A percentile compares a stretch with the other conserved stretches of the same genome.
Evolutionary conservation across 1,140 invertebrate species (phyloP).

Genomic region (Brachystomella parvula): DNA sequence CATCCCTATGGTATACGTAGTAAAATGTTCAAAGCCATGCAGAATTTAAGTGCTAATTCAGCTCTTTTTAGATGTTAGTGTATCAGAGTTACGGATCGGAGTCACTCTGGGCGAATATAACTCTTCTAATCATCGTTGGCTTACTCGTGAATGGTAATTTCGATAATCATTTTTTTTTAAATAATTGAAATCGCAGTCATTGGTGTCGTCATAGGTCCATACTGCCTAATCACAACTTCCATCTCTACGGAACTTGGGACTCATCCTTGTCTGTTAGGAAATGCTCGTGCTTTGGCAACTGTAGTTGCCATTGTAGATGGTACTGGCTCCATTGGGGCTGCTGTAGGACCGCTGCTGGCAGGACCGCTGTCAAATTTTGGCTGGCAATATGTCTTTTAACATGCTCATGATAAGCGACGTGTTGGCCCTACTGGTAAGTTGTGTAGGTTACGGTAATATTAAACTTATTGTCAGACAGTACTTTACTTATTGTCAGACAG

Average conservation of each 20-base stretch:
- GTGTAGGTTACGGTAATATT: too few relatives aligned
- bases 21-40: constrained; percentile 8
- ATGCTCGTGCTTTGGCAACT: constrained; percentile 83
- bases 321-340: constrained; percentile 85
- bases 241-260: constrained; percentile 90
- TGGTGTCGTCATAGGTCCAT: background rate
- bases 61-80: constrained; percentile 60
- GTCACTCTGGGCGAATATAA: constrained; percentile 55
- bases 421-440: constrained; percentile 61
- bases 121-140: constrained; percentile 67
- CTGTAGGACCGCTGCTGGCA: constrained; percentile 79
- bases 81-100: constrained; percentile 63
- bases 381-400: constrained; percentile 83
- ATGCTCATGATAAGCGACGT: constrained; percentile 81
- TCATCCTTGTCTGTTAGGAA: constrained; percentile 71
- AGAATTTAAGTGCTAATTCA: background rate
- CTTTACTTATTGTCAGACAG: constrained; percentile 7
- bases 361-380: constrained; percentile 64
- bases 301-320: constrained; percentile 96
- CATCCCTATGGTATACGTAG: constrained; percentile 63
- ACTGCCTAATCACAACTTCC: constrained; percentile 78
- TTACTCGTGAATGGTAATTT: constrained; percentile 89
- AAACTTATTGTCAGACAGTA: background rate
- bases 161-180: constrained; percentile 46
- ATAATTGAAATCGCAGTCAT: background rate